phyloP scores from a whole-genome alignment of 2,888 invertebrate genomes.

The Zygaena filipendulae region DNA sequence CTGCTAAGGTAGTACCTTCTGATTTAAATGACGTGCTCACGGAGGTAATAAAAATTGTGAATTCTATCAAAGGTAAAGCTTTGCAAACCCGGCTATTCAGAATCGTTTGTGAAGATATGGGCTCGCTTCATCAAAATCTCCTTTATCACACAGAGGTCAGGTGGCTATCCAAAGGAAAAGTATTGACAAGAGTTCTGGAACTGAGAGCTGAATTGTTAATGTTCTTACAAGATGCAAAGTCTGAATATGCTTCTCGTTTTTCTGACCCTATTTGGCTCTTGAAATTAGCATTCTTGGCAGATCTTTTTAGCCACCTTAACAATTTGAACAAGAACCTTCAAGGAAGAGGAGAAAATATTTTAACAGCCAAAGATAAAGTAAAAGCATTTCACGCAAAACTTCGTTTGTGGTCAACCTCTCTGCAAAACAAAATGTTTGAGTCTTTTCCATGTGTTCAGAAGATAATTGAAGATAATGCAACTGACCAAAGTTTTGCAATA shows the following conservation, averaged over 20 bases:
- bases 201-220: constrained; percentile 14
- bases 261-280: constrained; percentile 17
- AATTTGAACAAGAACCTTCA: constrained; percentile 18
- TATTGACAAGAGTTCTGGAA: too few relatives aligned
- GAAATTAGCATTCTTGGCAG: constrained; percentile 21
- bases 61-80: too few relatives aligned
- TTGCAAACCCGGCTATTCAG: constrained; percentile 21
- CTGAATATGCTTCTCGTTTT: constrained; percentile 9
- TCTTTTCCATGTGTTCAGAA: constrained; percentile 20
- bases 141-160: constrained; percentile 20
- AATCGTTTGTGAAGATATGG: constrained; percentile 24
- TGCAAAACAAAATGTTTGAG: constrained; percentile 18
- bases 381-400: too few relatives aligned
- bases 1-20: constrained; percentile 8
- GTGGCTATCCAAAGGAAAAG: constrained; percentile 20
- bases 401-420: constrained; percentile 20
- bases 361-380: constrained; percentile 20
- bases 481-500: too few relatives aligned
- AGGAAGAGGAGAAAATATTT: constrained; percentile 18
- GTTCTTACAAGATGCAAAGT: constrained; percentile 12
- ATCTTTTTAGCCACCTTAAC: constrained; percentile 18
- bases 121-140: constrained; percentile 18
- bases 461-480: too few relatives aligned
- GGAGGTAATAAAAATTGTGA: constrained; percentile 5
- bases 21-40: constrained; percentile 2